Conservation (phyloP, 2,113 vertebrate genomes). For the Neoarius graeffei region DNA sequence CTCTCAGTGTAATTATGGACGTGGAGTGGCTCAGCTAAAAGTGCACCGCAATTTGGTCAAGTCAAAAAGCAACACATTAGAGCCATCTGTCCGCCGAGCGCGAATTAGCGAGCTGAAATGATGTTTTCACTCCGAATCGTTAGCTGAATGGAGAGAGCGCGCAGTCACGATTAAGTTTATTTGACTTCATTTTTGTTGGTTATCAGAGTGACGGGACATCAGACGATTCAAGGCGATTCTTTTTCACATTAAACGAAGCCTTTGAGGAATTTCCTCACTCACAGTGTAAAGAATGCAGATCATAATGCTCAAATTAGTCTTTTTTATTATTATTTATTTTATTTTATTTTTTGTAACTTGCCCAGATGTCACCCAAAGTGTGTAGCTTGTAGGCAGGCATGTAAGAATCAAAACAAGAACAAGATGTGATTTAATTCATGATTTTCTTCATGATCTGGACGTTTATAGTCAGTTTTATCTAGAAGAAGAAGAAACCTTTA, state of each 20-base stretch:
- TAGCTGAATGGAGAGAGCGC: constrained; percentile 22
- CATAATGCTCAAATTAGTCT: too few relatives aligned
- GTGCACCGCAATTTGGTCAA: constrained; percentile 24
- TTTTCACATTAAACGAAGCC: too few relatives aligned
- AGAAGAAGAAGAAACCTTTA: too few relatives aligned
- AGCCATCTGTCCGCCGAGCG: constrained; percentile 24
- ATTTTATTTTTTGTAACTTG: background rate
- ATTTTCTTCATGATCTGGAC: too few relatives aligned
- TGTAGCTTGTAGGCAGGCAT: background rate
- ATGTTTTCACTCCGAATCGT: constrained; percentile 15
- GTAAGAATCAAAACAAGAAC: background rate
- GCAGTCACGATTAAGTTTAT: background rate
- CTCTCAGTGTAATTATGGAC: constrained; percentile 16
- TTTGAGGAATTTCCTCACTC: too few relatives aligned
- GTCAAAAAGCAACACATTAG: constrained; percentile 37
- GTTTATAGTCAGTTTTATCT: too few relatives aligned
- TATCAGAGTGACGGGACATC: background rate
- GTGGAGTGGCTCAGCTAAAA: constrained; percentile 13
- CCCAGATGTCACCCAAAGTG: background rate
- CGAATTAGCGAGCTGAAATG: constrained; percentile 3
- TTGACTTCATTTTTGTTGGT: constrained; percentile 13
- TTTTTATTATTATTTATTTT: too few relatives aligned
- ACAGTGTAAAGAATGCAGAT: too few relatives aligned
- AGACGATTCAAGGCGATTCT: background rate
- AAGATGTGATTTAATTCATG: too few relatives aligned